Percentiles rank a stretch among this genome's conserved stretches.
Conservation (phyloP, 2,113 vertebrate species). For the Hydrolagus affinis region DNA sequence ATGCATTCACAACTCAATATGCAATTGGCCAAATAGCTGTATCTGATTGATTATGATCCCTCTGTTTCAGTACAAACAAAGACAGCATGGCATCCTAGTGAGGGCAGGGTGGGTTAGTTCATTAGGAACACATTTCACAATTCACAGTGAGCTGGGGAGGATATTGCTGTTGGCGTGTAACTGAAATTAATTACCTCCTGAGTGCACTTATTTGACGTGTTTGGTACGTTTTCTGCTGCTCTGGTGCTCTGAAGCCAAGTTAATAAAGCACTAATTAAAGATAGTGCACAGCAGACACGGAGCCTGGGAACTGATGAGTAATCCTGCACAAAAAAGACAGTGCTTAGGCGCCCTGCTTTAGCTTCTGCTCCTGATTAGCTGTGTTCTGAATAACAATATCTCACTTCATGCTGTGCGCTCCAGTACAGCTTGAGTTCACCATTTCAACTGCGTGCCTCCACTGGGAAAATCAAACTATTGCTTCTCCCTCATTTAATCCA, state of each 20-base stretch:
- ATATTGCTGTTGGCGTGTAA: slow-evolving; percentile 45
- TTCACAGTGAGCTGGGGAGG: slow-evolving; percentile 46
- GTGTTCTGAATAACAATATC: slow-evolving; percentile 77
- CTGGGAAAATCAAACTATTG: slow-evolving; percentile 44
- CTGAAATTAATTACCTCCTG: slow-evolving; percentile 60
- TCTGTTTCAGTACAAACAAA: background rate
- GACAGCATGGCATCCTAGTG: background rate
- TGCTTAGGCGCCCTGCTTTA: slow-evolving; percentile 56
- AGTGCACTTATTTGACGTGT: slow-evolving; percentile 58
- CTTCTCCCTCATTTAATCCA: slow-evolving; percentile 47
- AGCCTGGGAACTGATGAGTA: slow-evolving; percentile 70
- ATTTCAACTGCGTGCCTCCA: slow-evolving; percentile 45
- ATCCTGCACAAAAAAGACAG: slow-evolving; percentile 80
- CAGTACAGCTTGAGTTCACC: slow-evolving; percentile 48
- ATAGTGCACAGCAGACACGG: slow-evolving; percentile 70
- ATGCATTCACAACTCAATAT: background rate
- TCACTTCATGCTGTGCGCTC: slow-evolving; percentile 55
- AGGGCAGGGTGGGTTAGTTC: slow-evolving; percentile 34
- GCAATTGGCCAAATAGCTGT: background rate
- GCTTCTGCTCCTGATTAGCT: slow-evolving; percentile 69
- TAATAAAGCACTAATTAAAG: slow-evolving; percentile 85
- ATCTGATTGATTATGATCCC: too few relatives aligned
- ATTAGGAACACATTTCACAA: slow-evolving; percentile 47
- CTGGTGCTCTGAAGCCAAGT: slow-evolving; percentile 58
- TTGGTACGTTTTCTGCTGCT: slow-evolving; percentile 48